Conservation (phyloP, 2,888 invertebrate species). For the Xanthia icteritia region DNA sequence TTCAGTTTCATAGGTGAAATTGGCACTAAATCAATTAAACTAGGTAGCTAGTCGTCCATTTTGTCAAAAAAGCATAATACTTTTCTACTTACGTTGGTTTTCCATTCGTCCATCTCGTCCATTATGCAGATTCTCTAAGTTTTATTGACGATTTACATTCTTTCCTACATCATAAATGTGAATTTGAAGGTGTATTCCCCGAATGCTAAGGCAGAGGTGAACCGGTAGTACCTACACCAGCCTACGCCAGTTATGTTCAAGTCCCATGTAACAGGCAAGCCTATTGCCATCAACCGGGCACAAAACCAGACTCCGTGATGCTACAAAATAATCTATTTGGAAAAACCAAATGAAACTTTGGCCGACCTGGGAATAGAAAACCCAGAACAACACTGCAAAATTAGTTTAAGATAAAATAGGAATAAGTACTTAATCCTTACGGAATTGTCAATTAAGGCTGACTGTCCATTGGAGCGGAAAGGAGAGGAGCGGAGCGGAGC, state of each 20-base stretch:
- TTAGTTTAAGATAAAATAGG: background rate
- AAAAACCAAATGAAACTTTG: background rate
- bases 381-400: background rate
- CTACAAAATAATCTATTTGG: background rate
- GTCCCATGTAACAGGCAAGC: background rate
- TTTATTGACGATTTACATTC: background rate
- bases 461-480: too few species aligned
- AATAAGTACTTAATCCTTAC: background rate
- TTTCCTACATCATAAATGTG: background rate
- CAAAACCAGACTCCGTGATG: background rate
- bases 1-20: too few species aligned
- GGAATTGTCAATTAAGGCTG: too few species aligned
- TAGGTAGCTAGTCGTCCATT: background rate
- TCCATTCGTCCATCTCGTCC: background rate
- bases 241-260: background rate
- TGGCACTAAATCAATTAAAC: too few species aligned
- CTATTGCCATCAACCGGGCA: background rate
- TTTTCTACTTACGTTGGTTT: background rate
- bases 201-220: background rate
- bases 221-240: background rate
- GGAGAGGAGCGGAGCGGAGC: too few species aligned
- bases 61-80: background rate
- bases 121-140: background rate
- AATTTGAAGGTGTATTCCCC: background rate
- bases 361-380: background rate